phyloP scores from a whole-genome alignment of 2,113 vertebrate genomes.

The Triplophysa dalaica region DNA sequence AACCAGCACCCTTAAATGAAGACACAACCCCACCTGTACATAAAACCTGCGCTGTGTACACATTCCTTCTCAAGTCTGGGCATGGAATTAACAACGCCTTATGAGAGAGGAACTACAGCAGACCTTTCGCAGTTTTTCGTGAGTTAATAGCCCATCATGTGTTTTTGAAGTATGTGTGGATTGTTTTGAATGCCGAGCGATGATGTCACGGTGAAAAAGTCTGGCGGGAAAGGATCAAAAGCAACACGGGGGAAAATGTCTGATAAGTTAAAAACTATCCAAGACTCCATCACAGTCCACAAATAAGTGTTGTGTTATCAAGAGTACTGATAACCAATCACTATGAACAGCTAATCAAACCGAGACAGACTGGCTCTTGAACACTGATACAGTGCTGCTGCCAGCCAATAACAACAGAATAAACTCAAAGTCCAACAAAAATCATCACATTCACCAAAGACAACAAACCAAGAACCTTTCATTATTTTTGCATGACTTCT shows the following conservation, averaged over 20 bases:
- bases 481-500: too few relatives aligned
- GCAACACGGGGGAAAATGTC: too few relatives aligned
- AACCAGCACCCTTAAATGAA: conserved; percentile 26
- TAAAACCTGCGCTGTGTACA: not conserved
- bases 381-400: not conserved
- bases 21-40: conserved; percentile 20
- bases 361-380: not conserved
- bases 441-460: not conserved
- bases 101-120: not conserved
- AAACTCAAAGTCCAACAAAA: conserved; percentile 1
- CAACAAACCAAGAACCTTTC: not conserved
- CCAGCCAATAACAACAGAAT: not conserved
- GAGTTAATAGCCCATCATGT: not conserved
- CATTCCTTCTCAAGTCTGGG: conserved; percentile 38
- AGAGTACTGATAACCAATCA: conserved; percentile 5
- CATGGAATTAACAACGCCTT: not conserved
- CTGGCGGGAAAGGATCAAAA: not conserved
- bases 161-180: not conserved
- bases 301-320: not conserved
- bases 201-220: not conserved
- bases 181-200: not conserved
- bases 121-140: not conserved
- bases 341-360: conserved; percentile 4
- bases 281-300: not conserved
- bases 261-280: not conserved